Evolutionary conservation across 2,113 vertebrate species (phyloP), one percentile per base, ranked within the genome.

Genomic region (Canis aureus): DNA sequence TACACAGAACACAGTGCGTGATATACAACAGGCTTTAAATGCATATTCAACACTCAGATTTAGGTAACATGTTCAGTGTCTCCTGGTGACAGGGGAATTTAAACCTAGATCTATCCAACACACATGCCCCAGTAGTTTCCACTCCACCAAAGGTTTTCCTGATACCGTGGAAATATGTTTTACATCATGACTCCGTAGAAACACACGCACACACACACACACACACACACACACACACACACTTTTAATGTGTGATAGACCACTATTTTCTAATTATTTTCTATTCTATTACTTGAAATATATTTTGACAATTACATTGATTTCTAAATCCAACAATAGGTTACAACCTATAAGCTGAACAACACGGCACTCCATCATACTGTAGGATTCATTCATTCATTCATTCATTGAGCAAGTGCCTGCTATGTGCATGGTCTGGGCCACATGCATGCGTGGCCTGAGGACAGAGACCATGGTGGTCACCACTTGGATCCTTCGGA

Each of bases 241-340:
- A 29, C 6, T 84, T 80, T 82, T 80, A 82, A 90, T 15, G 6
- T 81, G 11, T 27, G 22, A 69, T 5, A 81, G 79, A 29, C 16
- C 11, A 5, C 15, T 83, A 81, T 88, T 92, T 83, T 89, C 71
- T 74, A 27, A 29, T 27, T 53, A 16, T 95, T 76, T 91, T 11
- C 53, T 64, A 29, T 69, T 95, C 22, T 69, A 93, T 86, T 35
- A 57, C 73, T 90, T 85, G 74, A 95, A 91, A 62, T 84, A 15
- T 38, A 27, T 25, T 17, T 2, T n/a, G 38, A 55, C n/a, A 6
- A 59, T 66, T 55, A 59, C 59, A 60, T 35, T 51, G 59, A 85
- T 79, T 89, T 93, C 67, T 59, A 25, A 69, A 79, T 38, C 12
- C 59, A 95, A 71, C 17, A 15, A 3, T 43, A 27, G 13, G 19